These are phyloP conservation scores for Hofmannophila pseudospretella DNA, from an alignment of 2,888 invertebrate species.

Conservation along the genomic window DNA sequence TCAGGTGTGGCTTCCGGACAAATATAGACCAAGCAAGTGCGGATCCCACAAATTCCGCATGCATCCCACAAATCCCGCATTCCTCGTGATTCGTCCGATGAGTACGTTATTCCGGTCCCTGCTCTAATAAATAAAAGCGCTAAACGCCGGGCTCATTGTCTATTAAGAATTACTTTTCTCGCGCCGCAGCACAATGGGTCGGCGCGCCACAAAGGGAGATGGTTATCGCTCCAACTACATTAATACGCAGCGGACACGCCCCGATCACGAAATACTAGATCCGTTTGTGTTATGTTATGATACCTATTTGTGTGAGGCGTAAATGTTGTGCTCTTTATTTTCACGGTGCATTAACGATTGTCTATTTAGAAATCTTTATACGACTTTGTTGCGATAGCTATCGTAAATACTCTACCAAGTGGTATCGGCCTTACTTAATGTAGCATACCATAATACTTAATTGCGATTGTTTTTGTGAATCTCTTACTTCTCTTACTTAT, in stretches of 20 bases:
- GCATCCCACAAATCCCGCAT: too few species aligned
- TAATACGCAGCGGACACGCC: slow-evolving; percentile 71
- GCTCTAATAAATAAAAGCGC: slow-evolving; percentile 73
- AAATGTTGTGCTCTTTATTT: slow-evolving; percentile 10
- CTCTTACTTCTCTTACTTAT: neutral
- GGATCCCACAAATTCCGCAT: too few species aligned
- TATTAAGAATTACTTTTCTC: slow-evolving; percentile 75
- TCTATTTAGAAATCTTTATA: slow-evolving; percentile 3
- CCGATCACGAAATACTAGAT: slow-evolving; percentile 66
- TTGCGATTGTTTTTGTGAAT: too few species aligned
- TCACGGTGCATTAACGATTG: slow-evolving; percentile 12
- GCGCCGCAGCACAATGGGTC: slow-evolving; percentile 64
- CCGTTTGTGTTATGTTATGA: slow-evolving; percentile 26
- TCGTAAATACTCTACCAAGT: too few species aligned
- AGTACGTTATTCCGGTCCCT: too few species aligned
- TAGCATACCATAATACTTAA: neutral
- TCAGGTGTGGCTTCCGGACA: too few species aligned
- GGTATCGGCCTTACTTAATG: too few species aligned
- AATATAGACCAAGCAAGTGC: too few species aligned
- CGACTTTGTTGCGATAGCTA: neutral
- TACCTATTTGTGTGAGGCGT: slow-evolving; percentile 9
- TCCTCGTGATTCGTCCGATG: too few species aligned
- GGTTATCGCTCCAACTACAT: slow-evolving; percentile 28
- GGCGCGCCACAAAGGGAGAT: slow-evolving; percentile 57
- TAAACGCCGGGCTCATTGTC: slow-evolving; percentile 72